A percentile compares a stretch with the other conserved stretches of the same genome.
phyloP scores from a whole-genome alignment of 2,888 invertebrate species.

The Lissonota sp. region DNA sequence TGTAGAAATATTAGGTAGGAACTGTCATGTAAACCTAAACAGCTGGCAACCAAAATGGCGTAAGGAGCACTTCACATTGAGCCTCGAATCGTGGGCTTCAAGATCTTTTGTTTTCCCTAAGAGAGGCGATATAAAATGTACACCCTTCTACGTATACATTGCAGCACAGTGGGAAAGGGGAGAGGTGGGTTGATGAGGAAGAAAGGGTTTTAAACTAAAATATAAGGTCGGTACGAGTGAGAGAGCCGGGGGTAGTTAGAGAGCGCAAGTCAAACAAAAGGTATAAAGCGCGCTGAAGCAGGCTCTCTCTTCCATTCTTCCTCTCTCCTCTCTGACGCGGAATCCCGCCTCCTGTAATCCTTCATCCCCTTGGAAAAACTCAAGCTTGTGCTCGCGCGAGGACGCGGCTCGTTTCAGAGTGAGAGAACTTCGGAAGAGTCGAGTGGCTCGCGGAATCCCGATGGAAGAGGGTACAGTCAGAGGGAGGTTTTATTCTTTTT shows the following conservation, averaged over 20 bases:
- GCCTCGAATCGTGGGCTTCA: too few species aligned
- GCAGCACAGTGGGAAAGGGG: neutral
- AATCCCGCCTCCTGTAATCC: too few species aligned
- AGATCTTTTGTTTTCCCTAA: neutral
- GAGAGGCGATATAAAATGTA: too few species aligned
- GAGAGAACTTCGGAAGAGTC: slow-evolving; percentile 38
- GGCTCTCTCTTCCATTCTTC: slow-evolving; percentile 29
- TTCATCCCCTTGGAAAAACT: slow-evolving; percentile 34
- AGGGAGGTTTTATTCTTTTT: slow-evolving; percentile 47
- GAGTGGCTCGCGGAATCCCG: slow-evolving; percentile 60
- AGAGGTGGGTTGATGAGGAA: neutral
- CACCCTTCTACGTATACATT: too few species aligned
- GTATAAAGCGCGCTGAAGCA: slow-evolving; percentile 57
- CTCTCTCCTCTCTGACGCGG: slow-evolving; percentile 58
- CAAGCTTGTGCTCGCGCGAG: slow-evolving; percentile 52
- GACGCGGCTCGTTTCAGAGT: slow-evolving; percentile 28
- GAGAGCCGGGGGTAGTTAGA: slow-evolving; percentile 59
- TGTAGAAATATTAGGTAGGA: too few species aligned
- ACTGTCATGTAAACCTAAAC: too few species aligned
- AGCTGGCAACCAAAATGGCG: slow-evolving; percentile 1
- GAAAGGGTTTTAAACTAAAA: slow-evolving; percentile 64
- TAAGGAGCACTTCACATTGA: too few species aligned
- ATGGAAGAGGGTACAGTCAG: slow-evolving; percentile 52
- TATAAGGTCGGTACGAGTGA: slow-evolving; percentile 56
- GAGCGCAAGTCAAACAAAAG: slow-evolving; percentile 68